phyloP scores from a whole-genome alignment of 2,888 invertebrate genomes.

The Iphiclides podalirius region DNA sequence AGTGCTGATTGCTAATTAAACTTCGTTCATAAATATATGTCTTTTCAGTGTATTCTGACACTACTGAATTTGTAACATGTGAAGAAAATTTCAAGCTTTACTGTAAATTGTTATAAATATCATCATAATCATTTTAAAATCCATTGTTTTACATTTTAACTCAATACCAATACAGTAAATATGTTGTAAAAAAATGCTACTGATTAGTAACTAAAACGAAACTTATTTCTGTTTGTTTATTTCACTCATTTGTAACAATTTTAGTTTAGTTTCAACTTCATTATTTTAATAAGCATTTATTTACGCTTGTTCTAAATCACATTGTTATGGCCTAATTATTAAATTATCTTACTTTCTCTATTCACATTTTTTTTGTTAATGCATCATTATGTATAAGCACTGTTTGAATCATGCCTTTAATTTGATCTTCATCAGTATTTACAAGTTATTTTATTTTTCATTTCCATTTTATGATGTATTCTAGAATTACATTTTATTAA shows the following conservation, averaged over 20 bases:
- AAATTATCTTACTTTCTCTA: background rate
- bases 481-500: background rate
- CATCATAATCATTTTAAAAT: slow-evolving; percentile 12
- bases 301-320: slow-evolving; percentile 1
- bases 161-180: background rate
- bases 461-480: background rate
- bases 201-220: too few relatives aligned
- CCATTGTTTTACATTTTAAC: slow-evolving; percentile 4
- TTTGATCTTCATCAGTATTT: background rate
- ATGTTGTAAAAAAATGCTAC: slow-evolving; percentile 17
- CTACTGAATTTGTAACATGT: too few relatives aligned
- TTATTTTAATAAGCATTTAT: slow-evolving; percentile 2
- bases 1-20: too few relatives aligned
- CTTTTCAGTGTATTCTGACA: too few relatives aligned
- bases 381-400: background rate
- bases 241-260: slow-evolving; percentile 12
- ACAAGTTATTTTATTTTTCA: background rate
- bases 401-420: background rate
- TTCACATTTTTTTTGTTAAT: background rate
- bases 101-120: background rate
- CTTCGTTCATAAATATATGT: too few relatives aligned
- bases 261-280: background rate
- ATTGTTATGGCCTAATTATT: background rate
- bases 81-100: slow-evolving; percentile 15
- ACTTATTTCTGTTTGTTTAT: too few relatives aligned